Base-by-base conservation (phyloP, 2,113 vertebrate species). In the Lophotis ruficrista region DNA sequence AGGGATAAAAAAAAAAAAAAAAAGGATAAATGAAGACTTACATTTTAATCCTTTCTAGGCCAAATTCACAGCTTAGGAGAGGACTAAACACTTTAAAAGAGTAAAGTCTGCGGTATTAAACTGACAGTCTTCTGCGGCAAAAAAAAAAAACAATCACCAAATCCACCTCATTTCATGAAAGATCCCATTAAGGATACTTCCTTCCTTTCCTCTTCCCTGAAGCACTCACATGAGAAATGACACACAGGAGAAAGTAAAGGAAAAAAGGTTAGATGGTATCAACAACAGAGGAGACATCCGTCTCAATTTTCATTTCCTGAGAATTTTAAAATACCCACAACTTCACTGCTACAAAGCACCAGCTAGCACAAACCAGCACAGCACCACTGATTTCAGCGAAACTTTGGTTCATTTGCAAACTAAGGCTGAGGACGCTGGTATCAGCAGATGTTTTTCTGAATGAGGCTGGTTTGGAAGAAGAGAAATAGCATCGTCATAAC, bases 341-440 rank as follows among this genome's bases (percentile, higher is more conserved):
- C 33, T 68, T 43, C 62, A 38, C 6, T 22, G 45, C 54, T 72
- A 14, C 30, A 28, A 83, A 68, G 48, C 43, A 27, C 11, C 33
- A 68, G 41, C 21, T 18, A 62, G 73, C 48, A 68, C 33, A 88
- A 90, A 80, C 19, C 70, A 53, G 30, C 1, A 0, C 21, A 64
- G 57, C 30, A 35, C 7, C 48, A 24, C 21, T 0, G 0, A 18
- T 51, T 22, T 20, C 28, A 23, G 28, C 0, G 0, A 62, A 47
- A n/a, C 48, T 15, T 37, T 5, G 27, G 9, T 7, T 79, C 33
- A 14, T 64, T 54, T 68, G 48, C 43, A 70, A 65, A 56, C 14
- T 38, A 66, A 47, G 31, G 19, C 22, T n/a, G 35, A 5, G 33
- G 24, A 23, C 0, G 0, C 31, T 54, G 47, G 1, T n/a, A 14